Evolutionary conservation across 2,797 vertebrate genomes (phyloP).

Genomic region (Falco naumanni): DNA sequence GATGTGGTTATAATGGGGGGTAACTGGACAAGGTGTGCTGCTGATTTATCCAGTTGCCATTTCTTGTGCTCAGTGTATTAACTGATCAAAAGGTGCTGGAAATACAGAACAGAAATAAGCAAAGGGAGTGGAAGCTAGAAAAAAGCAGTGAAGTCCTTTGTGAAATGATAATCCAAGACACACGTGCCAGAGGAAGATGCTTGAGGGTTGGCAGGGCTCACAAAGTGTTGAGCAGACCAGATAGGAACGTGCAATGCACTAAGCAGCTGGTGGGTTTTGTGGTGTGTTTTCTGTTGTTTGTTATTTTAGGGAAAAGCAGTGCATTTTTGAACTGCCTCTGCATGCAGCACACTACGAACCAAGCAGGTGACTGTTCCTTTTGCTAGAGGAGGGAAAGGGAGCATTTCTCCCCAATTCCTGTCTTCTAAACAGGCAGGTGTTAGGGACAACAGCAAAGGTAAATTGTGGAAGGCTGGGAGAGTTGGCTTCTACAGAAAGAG

Average conservation of each 20-base stretch:
- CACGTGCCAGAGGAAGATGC: background rate
- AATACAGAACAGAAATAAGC: conserved; percentile 18
- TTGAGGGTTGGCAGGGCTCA: background rate
- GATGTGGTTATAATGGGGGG: background rate
- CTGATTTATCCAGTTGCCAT: conserved; percentile 28
- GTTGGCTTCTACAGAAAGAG: background rate
- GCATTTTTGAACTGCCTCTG: background rate
- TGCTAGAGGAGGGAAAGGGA: background rate
- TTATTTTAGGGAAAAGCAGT: background rate
- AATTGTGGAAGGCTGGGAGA: background rate
- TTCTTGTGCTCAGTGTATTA: background rate
- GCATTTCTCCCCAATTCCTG: rapidly evolving
- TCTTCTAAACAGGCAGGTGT: background rate
- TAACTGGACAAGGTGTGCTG: background rate
- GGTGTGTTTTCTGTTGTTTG: background rate
- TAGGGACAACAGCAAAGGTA: background rate
- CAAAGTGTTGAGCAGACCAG: background rate
- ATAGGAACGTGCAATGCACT: background rate
- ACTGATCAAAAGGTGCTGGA: conserved; percentile 26
- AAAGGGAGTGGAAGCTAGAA: background rate
- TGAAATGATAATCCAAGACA: background rate
- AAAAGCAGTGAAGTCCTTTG: background rate
- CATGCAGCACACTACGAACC: background rate
- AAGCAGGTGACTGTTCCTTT: background rate
- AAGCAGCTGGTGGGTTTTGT: background rate